Evolutionary conservation across 1,140 invertebrate genomes (phyloP).

Genomic region (Bilobella aurantiaca): DNA sequence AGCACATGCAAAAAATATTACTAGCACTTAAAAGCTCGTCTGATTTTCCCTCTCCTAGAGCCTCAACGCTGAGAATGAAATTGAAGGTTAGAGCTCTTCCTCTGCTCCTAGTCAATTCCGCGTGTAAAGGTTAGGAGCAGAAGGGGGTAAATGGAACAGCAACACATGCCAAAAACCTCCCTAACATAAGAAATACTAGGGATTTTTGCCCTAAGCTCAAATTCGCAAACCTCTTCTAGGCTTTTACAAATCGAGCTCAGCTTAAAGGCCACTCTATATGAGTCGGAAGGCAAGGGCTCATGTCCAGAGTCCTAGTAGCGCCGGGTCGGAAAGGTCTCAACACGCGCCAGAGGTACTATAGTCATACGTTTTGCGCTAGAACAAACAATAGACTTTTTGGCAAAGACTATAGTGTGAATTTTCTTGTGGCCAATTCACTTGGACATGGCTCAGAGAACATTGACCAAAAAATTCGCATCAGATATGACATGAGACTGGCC

Average conservation of each 20-base stretch:
- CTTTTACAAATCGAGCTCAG: no score
- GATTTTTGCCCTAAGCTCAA: no score
- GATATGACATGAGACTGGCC: no score
- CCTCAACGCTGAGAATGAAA: background rate
- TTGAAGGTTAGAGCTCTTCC: conserved; percentile 9
- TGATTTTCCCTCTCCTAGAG: no score
- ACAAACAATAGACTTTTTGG: background rate
- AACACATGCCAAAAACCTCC: background rate
- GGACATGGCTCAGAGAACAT: background rate
- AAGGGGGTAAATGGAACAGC: conserved; percentile 8
- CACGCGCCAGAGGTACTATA: no score
- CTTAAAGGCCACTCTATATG: no score
- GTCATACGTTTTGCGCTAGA: background rate
- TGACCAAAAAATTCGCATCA: conserved; percentile 5
- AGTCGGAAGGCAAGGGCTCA: no score
- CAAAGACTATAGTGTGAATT: background rate
- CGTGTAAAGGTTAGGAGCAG: background rate
- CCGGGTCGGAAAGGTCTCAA: no score
- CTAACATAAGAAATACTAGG: no score
- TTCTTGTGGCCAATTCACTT: background rate
- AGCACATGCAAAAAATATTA: background rate
- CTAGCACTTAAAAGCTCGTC: no score
- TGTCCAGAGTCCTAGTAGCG: no score
- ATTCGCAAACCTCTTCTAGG: no score
- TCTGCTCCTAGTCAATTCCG: background rate